Evolutionary conservation across 2,797 vertebrate species (phyloP).

Genomic region (Borostomias antarcticus): DNA sequence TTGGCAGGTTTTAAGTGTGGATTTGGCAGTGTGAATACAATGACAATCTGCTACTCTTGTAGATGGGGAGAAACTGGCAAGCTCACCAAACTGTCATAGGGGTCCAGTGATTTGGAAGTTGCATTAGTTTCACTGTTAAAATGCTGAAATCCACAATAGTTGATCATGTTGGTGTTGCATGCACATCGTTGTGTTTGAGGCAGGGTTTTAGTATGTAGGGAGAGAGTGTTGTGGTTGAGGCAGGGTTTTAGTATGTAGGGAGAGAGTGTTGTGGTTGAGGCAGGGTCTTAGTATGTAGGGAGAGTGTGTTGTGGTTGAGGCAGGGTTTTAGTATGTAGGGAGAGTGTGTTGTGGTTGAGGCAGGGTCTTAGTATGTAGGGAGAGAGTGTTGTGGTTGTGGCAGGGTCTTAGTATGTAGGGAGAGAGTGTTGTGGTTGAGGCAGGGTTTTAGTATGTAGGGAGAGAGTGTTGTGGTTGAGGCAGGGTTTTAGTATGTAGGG

Average conservation of each 20-base stretch:
- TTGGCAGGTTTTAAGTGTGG: constrained; percentile 1
- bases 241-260: neutral
- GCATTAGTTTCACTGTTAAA: neutral
- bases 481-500: neutral
- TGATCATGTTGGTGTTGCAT: neutral
- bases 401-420: no score
- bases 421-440: neutral
- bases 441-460: neutral
- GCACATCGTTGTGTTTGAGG: neutral
- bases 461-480: neutral
- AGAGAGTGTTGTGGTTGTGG: neutral
- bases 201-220: neutral
- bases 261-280: neutral
- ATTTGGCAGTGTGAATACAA: neutral
- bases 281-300: neutral
- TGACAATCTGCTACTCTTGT: neutral
- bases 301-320: neutral
- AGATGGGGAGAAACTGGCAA: neutral
- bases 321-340: neutral
- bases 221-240: neutral
- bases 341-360: neutral
- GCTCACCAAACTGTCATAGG: neutral
- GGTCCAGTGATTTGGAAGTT: neutral
- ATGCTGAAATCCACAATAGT: neutral
- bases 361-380: neutral